Evolutionary conservation across 2,888 invertebrate species (phyloP), one percentile per base, ranked within the genome.

Genomic region (Amiota mariae): DNA sequence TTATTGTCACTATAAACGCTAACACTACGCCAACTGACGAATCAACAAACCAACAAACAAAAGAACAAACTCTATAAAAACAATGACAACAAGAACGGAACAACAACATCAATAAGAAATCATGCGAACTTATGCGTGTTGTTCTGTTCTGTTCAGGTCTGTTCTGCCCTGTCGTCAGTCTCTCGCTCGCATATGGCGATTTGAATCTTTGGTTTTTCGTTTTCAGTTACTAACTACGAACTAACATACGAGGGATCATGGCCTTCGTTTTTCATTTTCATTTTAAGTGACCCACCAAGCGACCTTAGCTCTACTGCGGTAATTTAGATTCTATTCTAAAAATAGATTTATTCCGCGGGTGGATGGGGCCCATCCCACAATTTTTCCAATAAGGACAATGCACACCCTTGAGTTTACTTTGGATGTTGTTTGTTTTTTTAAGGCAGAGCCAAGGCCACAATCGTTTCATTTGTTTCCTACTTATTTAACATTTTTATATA

Each of bases 351-450:
- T 13, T 20, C 8, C 20, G 54, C 4, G 54, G 13, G 54, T 54
- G 54, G 54, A 1, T 54, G 54, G 54, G 54, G 12, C 13, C 12
- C 12, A 54, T 54, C 13, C 8, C 54, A 8, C 73, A 77, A 77
- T 80, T 4, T 47, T 59, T 61, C 51, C 51, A 64, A 46, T 24
- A 15, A 83, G 86, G 85, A 83, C 83, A 83, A 85, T 83, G 86
- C 82, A 83, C 82, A 85, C 78, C 82, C 84, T 84, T 85, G 76
- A 84, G 80, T 61, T 71, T 71, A 77, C 49, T 61, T 49, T 71
- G n/a, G 36, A 2, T 74, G 68, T 73, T 71, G 74, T 73, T 75
- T 78, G 76, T 74, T 75, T 73, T 77, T 71, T 77, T 73, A 36
- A 36, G 36, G 36, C 36, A 36, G 36, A 36, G 36, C 36, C 36